Evolutionary conservation across 2,113 vertebrate genomes (phyloP), one percentile per base, ranked within the genome.

Genomic region (Cisticola juncidis): DNA sequence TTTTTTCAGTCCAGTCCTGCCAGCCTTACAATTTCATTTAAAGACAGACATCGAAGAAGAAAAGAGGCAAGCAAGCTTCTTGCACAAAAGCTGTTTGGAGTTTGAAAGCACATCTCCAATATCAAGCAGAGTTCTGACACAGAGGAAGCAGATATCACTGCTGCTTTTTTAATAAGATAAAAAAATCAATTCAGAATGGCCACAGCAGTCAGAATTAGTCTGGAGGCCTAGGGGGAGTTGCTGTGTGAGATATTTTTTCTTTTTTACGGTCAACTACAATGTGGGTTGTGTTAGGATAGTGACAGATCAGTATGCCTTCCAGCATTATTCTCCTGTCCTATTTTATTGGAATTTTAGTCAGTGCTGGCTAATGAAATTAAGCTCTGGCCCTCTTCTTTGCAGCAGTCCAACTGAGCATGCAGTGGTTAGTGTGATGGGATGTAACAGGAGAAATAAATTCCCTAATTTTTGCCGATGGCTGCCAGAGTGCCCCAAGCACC

Each of bases 1-100:
- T 94, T 90, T 88, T 90, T 92, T 88, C 56, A 68, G 69, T 81
- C 51, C 44, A 47, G 28, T 94, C 31, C 72, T 94, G 47, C 56
- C 47, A 93, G 36, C 44, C 80, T 88, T 91, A 91, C 36, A 88
- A 74, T 94, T 91, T 68, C 19, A 56, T 94, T 94, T 92, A 68
- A 92, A 93, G 83, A 36, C 35, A 66, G 92, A 54, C 47, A 74
- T 89, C 29, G 81, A 70, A 91, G 80, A 71, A 77, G 48, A 71
- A 90, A 77, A 83, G 81, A 91, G 28, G 35, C 33, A 61, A 86
- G 86, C 38, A 68, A 86, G 48, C 47, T 18, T 66, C 82, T 90
- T 1, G 14, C 36, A 81, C 72, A 91, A 81, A 92, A 74, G 51
- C 80, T 86, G 33, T 76, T 92, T 72, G 64, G 72, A 56, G 29